Conservation (phyloP, 1,140 invertebrate genomes). For the Coptotermes formosanus region DNA sequence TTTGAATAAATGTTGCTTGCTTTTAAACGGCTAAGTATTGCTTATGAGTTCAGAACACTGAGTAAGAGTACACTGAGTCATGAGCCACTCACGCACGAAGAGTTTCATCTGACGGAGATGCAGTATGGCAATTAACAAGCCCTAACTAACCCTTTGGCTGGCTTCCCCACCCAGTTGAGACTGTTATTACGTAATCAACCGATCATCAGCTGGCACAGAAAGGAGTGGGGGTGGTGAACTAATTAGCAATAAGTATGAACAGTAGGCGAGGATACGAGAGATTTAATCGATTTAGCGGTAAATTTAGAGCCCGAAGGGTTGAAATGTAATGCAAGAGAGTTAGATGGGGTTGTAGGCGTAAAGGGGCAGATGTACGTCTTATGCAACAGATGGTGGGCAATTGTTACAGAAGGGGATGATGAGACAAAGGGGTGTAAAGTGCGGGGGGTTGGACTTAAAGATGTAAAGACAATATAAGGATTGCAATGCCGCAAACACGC, state of each 20-base stretch:
- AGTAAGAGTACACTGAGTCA: not conserved
- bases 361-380: not conserved
- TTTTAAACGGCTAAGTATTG: too few species aligned
- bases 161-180: conserved; percentile 1
- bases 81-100: not conserved
- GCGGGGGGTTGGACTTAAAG: not conserved
- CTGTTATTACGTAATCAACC: conserved; percentile 16
- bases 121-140: not conserved
- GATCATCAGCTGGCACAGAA: conserved; percentile 7
- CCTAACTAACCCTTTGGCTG: conserved; percentile 14
- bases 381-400: conserved; percentile 2
- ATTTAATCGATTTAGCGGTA: conserved; percentile 7
- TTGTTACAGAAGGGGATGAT: not conserved
- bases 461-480: conserved; percentile 1
- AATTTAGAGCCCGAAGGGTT: conserved; percentile 18
- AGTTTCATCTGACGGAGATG: not conserved
- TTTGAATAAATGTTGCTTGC: too few species aligned
- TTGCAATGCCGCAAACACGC: not conserved
- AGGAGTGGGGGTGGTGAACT: not conserved
- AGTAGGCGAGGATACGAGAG: not conserved
- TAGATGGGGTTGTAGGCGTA: not conserved
- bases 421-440: not conserved
- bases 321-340: not conserved
- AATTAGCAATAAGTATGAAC: conserved; percentile 6
- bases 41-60: too few species aligned